Conservation (phyloP, 2,797 vertebrate species). For the Leptatherina wallacei region DNA sequence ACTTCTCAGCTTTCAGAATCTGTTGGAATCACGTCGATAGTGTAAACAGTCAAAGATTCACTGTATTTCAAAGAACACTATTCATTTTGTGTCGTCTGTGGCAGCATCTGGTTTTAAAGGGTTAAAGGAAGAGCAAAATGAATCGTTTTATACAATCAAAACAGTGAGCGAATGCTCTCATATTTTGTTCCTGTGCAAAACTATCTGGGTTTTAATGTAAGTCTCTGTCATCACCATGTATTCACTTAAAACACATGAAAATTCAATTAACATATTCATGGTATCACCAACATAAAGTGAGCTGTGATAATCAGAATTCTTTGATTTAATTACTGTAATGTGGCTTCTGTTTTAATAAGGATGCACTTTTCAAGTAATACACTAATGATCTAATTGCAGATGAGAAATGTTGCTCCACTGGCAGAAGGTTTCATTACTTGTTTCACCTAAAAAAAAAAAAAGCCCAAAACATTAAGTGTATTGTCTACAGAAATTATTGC, state of each 20-base stretch:
- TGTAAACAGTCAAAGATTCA: too few relatives aligned
- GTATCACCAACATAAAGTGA: not conserved
- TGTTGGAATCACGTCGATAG: too few relatives aligned
- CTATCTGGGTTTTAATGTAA: not conserved
- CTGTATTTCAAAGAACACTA: too few relatives aligned
- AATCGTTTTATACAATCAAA: too few relatives aligned
- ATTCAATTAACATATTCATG: too few relatives aligned
- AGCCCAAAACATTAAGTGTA: not conserved
- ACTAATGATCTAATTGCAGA: not conserved
- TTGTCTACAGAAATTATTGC: not conserved
- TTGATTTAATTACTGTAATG: not conserved
- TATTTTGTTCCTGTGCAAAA: too few relatives aligned
- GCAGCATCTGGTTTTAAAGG: too few relatives aligned
- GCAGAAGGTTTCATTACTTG: not conserved
- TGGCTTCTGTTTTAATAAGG: not conserved
- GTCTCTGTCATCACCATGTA: not conserved
- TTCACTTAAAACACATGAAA: not conserved
- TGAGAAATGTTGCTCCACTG: not conserved
- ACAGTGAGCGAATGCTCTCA: too few relatives aligned
- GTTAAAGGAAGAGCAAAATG: too few relatives aligned
- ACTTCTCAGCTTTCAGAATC: too few relatives aligned
- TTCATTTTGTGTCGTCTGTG: too few relatives aligned
- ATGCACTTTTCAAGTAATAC: not conserved
- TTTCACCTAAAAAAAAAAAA: conserved; percentile 1
- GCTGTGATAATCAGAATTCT: not conserved